Base-by-base conservation (phyloP, 2,888 invertebrate species). In the Netelia virgata region DNA sequence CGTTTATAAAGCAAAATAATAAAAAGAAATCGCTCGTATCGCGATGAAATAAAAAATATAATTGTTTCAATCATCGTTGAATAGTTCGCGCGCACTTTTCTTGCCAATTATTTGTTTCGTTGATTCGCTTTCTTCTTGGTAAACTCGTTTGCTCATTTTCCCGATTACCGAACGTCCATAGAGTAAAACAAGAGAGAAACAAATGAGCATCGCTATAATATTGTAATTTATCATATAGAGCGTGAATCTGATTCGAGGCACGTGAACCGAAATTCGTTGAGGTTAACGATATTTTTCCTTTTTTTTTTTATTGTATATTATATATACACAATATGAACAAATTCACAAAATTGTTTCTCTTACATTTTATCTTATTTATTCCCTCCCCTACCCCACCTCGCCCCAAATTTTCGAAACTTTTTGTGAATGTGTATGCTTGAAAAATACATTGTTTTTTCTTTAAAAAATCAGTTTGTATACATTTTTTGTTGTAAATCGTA, bases 71-170 rank as follows among this genome's bases (percentile, higher is more conserved):
- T 28, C 57, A 53, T 72, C 14, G 23, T 10, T 14, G 23, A 16
- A 66, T 41, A 47, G 55, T 59, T 50, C 50, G 47, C 20, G 57
- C 82, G 88, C 87, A 88, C 77, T 82, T 84, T 79, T 89, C 90
- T 91, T 89, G 88, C 90, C 89, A 88, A 87, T 83, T 85, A 85
- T 53, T 61, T 83, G 53, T 63, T 84, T 59, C 47, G 36, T 18
- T 53, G 72, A 61, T 55, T 36, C n/a, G 16, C 16, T 20, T 69
- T 55, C 50, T 55, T 68, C 10, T 72, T 23, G 16, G 18, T 59
- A 28, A 61, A 28, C 10, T 73, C 47, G 36, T 61, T 69, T 64
- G 11, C 43, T 70, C 14, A 5, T 55, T 41, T 74, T 66, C 11
- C 55, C 72, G 66, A 66, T 76, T 11, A 76, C 10, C 23, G n/a